phyloP scores from a whole-genome alignment of 64 coral and sea anemone genomes.

The Montipora efflorescens region DNA sequence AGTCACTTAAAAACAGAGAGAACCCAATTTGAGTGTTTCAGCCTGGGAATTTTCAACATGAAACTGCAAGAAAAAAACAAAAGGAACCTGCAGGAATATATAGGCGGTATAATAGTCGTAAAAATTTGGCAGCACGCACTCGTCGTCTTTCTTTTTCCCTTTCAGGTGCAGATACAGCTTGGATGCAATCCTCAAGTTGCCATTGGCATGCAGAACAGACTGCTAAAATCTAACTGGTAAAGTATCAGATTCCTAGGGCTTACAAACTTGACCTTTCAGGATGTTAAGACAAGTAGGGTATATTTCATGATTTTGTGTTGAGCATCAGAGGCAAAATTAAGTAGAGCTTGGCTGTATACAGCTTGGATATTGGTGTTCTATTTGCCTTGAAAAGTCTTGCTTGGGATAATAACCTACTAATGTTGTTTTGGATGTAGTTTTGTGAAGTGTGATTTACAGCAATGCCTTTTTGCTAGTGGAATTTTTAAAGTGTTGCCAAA shows the following conservation, averaged over 20 bases:
- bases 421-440: too few relatives aligned
- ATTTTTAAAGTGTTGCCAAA: too few relatives aligned
- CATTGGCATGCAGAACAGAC: constrained; percentile 17
- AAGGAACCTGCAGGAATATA: constrained; percentile 3
- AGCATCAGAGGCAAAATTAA: too few relatives aligned
- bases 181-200: neutral
- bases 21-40: constrained; percentile 8
- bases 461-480: too few relatives aligned
- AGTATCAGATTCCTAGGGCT: constrained; percentile 48
- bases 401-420: too few relatives aligned
- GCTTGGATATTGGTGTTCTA: too few relatives aligned
- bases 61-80: constrained; percentile 16
- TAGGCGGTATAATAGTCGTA: constrained; percentile 20
- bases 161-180: constrained; percentile 75
- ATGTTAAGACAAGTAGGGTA: constrained; percentile 8
- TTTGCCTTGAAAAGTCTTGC: too few relatives aligned
- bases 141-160: constrained; percentile 95
- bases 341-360: too few relatives aligned
- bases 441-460: too few relatives aligned
- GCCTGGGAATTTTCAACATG: neutral
- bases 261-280: constrained; percentile 39
- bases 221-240: constrained; percentile 40
- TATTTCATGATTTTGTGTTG: too few relatives aligned
- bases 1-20: neutral
- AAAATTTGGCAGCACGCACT: constrained; percentile 88